Evolutionary conservation across 2,113 vertebrate genomes (phyloP), one percentile per base, ranked within the genome.

Genomic region (Phalacrocorax carbo): DNA sequence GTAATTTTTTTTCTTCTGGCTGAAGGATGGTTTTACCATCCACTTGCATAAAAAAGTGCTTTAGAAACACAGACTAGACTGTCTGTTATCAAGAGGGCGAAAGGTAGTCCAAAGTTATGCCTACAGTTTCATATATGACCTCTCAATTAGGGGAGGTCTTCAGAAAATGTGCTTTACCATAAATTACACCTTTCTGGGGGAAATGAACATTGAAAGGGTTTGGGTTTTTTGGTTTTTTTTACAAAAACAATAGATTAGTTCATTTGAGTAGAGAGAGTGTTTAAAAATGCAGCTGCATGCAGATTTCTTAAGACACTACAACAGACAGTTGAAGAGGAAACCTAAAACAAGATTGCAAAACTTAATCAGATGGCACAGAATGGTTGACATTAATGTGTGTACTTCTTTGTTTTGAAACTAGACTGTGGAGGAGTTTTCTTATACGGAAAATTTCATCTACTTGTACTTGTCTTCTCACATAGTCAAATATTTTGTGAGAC

Each of bases 101-200:
- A 94, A 96, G 96, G 95, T 38, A 96, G 94, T 83, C 93, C 30
- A 69, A 85, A 98, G 94, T 96, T 96, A 98, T 98, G 98, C 98
- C 98, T 98, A 96, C 96, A 84, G 96, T 97, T 98, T 94, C 90
- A 98, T 97, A 97, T 98, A 98, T 98, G 98, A 97, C 97, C 95
- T 98, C 97, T 98, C 98, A 97, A 96, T 98, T 98, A 98, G 95
- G 72, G 76, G 80, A 95, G 91, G 68, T 93, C 29, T 89, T 92
- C 76, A 90, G 82, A 96, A 96, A 96, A 94, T 55, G 55, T 69
- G n/a, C 52, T 94, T 88, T 60, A 18, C 52, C 58, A 55, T 70
- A 55, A 88, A 64, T 91, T 85, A 49, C 40, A 38, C 27, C 25
- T 80, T 82, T 49, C 3, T 27, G 42, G 13, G 8, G 61, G 15